Base-by-base conservation (phyloP, 2,113 vertebrate genomes). In the Albula goreensis region DNA sequence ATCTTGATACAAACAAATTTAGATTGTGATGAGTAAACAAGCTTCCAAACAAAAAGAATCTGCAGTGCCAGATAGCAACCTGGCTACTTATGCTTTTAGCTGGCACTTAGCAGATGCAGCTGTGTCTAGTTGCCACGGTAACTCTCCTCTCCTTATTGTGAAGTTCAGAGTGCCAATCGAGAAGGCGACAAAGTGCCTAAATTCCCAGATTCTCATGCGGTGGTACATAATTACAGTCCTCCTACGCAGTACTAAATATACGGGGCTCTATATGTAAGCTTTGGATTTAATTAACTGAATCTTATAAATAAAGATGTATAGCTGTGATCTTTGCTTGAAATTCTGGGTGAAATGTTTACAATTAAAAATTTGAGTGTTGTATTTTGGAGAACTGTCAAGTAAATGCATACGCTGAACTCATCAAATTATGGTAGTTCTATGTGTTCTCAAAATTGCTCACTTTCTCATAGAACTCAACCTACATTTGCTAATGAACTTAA, bases 191-290 rank as follows among this genome's bases (percentile, higher is more conserved):
- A 89, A 89, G 85, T 85, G 82, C 51, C 41, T 84, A 89, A 90
- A 80, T 81, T 87, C 74, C 60, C 81, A 84, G 80, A 87, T 90
- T 90, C 85, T 41, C 85, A 89, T 89, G 92, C 90, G 84, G 91
- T 60, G 60, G 90, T 85, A 31, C 92, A 90, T 93, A 94, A 96
- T 95, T 95, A 95, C 88, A 85, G 83, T 91, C 91, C 78, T 85
- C 93, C 93, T 90, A 94, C 94, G 88, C 89, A 5, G n/a, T 60
- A 88, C 93, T 93, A 94, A 94, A 94, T 92, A 93, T 94, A 94
- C 74, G 83, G 6, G 60, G 56, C 41, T 12, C 78, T 56, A 51
- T 85, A 85, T 60, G 84, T 60, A 80, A 60, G 77, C 77, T 56
- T 50, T 80, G 57, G 41, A 80, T 80, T 80, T 80, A 77, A 57